Conservation (phyloP, 2,888 invertebrate genomes). For the Machimus atricapillus region DNA sequence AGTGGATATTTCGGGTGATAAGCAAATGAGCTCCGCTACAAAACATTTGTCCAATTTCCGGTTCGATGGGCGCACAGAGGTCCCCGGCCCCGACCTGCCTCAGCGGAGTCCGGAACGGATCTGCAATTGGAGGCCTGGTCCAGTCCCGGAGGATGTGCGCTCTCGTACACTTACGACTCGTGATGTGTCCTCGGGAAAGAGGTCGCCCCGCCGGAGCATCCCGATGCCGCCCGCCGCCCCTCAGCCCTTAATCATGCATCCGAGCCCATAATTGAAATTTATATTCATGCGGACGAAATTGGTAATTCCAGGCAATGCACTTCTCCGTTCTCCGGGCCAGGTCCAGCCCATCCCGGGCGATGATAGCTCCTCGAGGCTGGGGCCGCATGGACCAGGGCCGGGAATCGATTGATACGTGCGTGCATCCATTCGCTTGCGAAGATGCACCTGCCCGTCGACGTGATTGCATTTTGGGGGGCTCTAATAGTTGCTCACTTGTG, state of each 20-base stretch:
- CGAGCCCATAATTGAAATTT: slow-evolving; percentile 33
- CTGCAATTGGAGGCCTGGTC: background rate
- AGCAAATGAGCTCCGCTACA: slow-evolving; percentile 13
- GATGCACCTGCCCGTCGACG: background rate
- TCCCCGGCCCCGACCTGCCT: background rate
- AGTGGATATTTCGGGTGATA: slow-evolving; percentile 1
- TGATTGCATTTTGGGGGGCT: slow-evolving; percentile 10
- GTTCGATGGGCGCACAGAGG: background rate
- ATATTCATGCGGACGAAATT: slow-evolving; percentile 59
- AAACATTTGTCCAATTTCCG: slow-evolving; percentile 28
- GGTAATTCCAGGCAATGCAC: slow-evolving; percentile 52
- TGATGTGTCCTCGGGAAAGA: slow-evolving; percentile 12
- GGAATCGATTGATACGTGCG: background rate
- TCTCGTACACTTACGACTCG: background rate
- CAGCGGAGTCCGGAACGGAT: background rate
- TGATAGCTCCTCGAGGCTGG: slow-evolving; percentile 13
- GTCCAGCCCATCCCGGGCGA: background rate
- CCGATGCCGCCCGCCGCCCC: background rate
- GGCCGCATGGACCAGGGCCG: background rate
- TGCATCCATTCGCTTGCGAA: background rate
- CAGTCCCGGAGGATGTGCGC: background rate
- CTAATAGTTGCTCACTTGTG: slow-evolving; percentile 23
- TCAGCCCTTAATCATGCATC: slow-evolving; percentile 33
- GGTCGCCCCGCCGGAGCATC: background rate
- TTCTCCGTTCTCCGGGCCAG: slow-evolving; percentile 1